phyloP scores from a whole-genome alignment of 2,888 invertebrate species.

The Thecocarcelia acutangulata region DNA sequence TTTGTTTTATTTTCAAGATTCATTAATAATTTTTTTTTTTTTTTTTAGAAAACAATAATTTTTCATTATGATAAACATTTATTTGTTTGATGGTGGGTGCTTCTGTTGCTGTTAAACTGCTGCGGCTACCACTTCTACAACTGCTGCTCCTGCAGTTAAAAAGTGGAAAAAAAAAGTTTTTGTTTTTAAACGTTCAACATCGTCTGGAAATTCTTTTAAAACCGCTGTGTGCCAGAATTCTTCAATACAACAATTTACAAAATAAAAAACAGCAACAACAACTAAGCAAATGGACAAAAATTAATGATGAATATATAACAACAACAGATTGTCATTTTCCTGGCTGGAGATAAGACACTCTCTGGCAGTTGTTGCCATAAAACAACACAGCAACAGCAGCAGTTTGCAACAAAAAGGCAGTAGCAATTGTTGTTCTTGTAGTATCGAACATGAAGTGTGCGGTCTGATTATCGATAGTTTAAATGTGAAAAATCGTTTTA shows the following conservation, averaged over 20 bases:
- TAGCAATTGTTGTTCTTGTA: conserved; percentile 65
- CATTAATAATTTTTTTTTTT: conserved; percentile 64
- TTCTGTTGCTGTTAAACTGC: conserved; percentile 21
- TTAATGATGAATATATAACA: conserved; percentile 69
- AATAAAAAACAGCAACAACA: conserved; percentile 6
- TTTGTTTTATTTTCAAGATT: conserved; percentile 59
- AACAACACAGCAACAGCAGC: conserved; percentile 3
- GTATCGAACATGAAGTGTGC: conserved; percentile 70
- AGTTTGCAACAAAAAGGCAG: conserved; percentile 50
- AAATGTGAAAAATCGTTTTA: conserved; percentile 68
- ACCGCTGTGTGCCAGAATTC: conserved; percentile 39
- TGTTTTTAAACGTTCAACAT: conserved; percentile 40
- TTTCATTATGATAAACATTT: conserved; percentile 64
- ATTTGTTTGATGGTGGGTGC: conserved; percentile 35
- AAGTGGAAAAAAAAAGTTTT: not conserved
- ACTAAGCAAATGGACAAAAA: conserved; percentile 57
- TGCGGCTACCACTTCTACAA: conserved; percentile 7
- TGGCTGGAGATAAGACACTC: conserved; percentile 59
- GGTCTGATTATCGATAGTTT: conserved; percentile 66
- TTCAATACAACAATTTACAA: conserved; percentile 14
- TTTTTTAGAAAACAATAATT: conserved; percentile 55
- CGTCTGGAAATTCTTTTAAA: conserved; percentile 35
- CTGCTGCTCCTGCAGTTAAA: conserved; percentile 6
- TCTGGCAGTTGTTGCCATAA: conserved; percentile 21
- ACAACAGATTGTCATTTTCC: conserved; percentile 66